A percentile compares a stretch with the other conserved stretches of the same genome.
These are phyloP conservation scores for Hydractinia symbiolongicarpus DNA, from an alignment of 30 jellyfish, hydroid and myxozoan species.

Conservation along the genomic window DNA sequence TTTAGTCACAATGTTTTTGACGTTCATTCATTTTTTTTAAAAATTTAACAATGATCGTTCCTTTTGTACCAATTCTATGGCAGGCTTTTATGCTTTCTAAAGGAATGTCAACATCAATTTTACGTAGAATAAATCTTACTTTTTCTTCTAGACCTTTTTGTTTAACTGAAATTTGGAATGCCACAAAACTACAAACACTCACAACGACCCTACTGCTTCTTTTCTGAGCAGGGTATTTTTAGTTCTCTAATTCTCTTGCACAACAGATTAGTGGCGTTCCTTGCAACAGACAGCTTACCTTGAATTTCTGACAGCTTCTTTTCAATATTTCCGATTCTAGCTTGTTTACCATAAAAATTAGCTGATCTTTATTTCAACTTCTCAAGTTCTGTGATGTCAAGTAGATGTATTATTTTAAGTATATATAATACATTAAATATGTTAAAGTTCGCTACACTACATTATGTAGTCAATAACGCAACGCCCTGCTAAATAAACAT, in stretches of 20 bases:
- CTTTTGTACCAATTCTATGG: constrained; percentile 1
- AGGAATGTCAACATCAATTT: constrained; percentile 3
- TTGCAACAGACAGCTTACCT: not conserved
- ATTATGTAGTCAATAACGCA: not conserved
- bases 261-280: not conserved
- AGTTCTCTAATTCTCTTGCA: not conserved
- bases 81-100: not conserved
- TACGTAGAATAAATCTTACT: not conserved
- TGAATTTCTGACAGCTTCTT: not conserved
- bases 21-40: not conserved
- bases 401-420: not conserved
- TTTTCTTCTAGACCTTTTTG: not conserved
- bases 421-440: not conserved
- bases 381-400: not conserved
- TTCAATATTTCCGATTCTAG: not conserved
- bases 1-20: not conserved
- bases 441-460: not conserved
- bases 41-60: not conserved
- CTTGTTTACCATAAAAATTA: not conserved
- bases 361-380: not conserved
- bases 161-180: not conserved
- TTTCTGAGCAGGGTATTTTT: not conserved
- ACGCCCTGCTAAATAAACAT: not conserved
- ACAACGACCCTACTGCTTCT: not conserved
- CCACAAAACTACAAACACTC: not conserved